Base-by-base conservation (phyloP, 2,888 invertebrate species). In the Phorcus lineatus region DNA sequence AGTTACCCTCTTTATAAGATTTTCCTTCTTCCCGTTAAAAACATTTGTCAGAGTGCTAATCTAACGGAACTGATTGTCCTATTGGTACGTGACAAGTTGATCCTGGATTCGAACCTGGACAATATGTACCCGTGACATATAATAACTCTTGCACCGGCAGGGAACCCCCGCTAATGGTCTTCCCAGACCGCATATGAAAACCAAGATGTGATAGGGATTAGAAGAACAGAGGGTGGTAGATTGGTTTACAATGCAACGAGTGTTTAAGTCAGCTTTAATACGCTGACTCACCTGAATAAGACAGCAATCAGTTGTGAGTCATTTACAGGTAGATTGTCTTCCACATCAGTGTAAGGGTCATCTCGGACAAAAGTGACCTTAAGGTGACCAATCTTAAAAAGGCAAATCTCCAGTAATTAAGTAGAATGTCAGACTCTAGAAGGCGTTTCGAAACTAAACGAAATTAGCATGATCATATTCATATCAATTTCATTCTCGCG, bases 41-140 rank as follows among this genome's bases (percentile, higher is more conserved):
- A 70, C 70, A 70, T 70, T 70, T 70, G 70, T 70, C 70, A 70
- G 16, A 36, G 31, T 24, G 36, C 28, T 70, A 70, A 70, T 70
- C 70, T 70, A 70, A 70, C 70, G 70, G 70, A 70, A 70, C 70
- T 36, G 36, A 70, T 70, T 70, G 70, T 28, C 28, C 24, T 28
- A 28, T 17, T 62, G 62, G 13, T 28, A 28, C 28, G 28, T 62
- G 62, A 28, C 62, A 62, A 17, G 62, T 28, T 62, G 28, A 62
- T 62, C 62, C 62, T 9, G 11, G 22, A 28, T 28, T 62, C 62
- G 47, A 47, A 47, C 47, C 11, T 11, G 13, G 47, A 47, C 47
- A 47, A 47, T 47, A 47, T 47, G 47, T 47, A 47, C 47, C 47
- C 47, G 47, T 47, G 47, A 47, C 47, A 47, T 47, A 47, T 47